Conservation (phyloP, 2,888 invertebrate species). For the Serrognathus titanus region DNA sequence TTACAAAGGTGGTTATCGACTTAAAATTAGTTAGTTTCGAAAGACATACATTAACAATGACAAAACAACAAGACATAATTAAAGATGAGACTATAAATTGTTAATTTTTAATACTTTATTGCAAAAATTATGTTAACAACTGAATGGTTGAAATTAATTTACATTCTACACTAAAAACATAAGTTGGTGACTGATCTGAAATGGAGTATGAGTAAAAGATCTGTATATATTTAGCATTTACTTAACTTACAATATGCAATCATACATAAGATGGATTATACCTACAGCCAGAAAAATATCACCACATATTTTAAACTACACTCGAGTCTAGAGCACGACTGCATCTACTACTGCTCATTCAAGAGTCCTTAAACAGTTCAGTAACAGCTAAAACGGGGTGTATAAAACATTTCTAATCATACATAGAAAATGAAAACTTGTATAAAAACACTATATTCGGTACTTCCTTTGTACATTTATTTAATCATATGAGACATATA, state of each 20-base stretch:
- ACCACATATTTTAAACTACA: conserved; percentile 53
- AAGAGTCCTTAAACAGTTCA: conserved; percentile 27
- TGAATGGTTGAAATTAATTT: conserved; percentile 17
- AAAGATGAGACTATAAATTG: conserved; percentile 20
- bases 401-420: conserved; percentile 47
- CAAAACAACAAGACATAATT: not conserved
- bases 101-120: conserved; percentile 19
- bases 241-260: conserved; percentile 51
- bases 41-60: no score
- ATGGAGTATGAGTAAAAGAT: conserved; percentile 39
- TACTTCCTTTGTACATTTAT: conserved; percentile 56
- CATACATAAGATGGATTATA: conserved; percentile 51
- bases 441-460: conserved; percentile 52
- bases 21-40: no score
- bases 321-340: conserved; percentile 49
- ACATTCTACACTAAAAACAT: conserved; percentile 18
- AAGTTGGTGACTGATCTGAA: conserved; percentile 17
- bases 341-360: conserved; percentile 34
- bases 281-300: conserved; percentile 53
- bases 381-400: conserved; percentile 42
- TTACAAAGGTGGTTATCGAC: no score
- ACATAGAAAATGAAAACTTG: conserved; percentile 51
- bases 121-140: conserved; percentile 19
- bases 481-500: conserved; percentile 55
- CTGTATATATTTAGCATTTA: conserved; percentile 50